These are phyloP conservation scores for Noturus placidus DNA, from an alignment of 2,113 vertebrate species.

Conservation along the genomic window DNA sequence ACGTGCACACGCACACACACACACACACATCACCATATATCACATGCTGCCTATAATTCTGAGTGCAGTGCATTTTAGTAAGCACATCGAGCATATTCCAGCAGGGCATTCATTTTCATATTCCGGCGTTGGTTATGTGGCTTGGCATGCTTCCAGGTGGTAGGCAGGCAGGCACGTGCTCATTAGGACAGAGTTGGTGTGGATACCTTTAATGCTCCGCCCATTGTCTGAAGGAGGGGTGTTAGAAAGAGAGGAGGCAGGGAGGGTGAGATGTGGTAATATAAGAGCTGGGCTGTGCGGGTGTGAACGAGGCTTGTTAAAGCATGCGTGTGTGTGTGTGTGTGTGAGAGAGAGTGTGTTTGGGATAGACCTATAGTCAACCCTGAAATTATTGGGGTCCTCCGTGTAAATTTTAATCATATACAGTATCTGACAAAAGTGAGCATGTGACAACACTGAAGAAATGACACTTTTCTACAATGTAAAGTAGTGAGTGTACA, in stretches of 20 bases:
- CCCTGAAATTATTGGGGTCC: neutral
- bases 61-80: neutral
- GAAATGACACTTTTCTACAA: no score
- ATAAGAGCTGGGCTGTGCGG: neutral
- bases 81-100: neutral
- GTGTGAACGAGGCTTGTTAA: neutral
- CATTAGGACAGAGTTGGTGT: constrained; percentile 56
- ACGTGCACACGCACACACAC: neutral
- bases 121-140: constrained; percentile 19
- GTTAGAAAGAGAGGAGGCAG: constrained; percentile 57
- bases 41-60: constrained; percentile 14
- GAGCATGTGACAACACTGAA: no score
- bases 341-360: neutral
- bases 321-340: neutral
- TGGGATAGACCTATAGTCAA: neutral
- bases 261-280: constrained; percentile 9
- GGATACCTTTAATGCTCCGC: constrained; percentile 93
- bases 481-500: no score
- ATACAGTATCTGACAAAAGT: no score
- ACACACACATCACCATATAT: constrained; percentile 1
- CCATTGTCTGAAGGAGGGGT: constrained; percentile 87
- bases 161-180: constrained; percentile 44
- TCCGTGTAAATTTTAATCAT: neutral
- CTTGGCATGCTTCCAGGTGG: constrained; percentile 41
- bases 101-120: constrained; percentile 17